These are phyloP conservation scores for Clepsis dumicolana DNA, from an alignment of 2,888 invertebrate species.

Conservation along the genomic window DNA sequence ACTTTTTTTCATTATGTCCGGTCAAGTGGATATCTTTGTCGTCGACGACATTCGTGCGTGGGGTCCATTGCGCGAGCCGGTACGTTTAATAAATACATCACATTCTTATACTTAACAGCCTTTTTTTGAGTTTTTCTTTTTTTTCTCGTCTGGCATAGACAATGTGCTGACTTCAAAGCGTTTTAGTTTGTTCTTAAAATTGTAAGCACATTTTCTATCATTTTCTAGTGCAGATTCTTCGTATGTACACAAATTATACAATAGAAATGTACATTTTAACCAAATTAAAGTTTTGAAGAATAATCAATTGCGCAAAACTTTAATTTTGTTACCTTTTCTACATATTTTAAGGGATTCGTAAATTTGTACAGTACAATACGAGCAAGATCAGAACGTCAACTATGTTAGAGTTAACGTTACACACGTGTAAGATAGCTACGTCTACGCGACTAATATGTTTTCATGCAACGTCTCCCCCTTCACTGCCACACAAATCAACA, in stretches of 20 bases:
- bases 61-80: constrained; percentile 73
- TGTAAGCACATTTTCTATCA: constrained; percentile 25
- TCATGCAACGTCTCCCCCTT: no score
- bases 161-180: constrained; percentile 23
- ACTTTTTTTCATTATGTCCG: not conserved
- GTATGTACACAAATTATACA: constrained; percentile 29
- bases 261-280: constrained; percentile 5
- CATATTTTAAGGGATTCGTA: constrained; percentile 15
- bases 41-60: constrained; percentile 46
- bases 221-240: constrained; percentile 21
- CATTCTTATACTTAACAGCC: constrained; percentile 76
- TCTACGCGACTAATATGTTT: no score
- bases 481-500: no score
- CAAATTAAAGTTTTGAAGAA: constrained; percentile 7
- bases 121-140: constrained; percentile 73
- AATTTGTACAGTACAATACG: no score
- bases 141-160: constrained; percentile 51
- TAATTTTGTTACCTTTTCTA: not conserved
- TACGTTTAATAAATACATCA: constrained; percentile 74
- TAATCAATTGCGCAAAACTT: constrained; percentile 12
- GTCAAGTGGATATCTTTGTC: not conserved
- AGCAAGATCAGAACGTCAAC: no score
- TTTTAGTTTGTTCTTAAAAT: constrained; percentile 2
- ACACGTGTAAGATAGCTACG: no score
- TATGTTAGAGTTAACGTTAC: no score